Base-by-base conservation (phyloP, 2,888 invertebrate species). In the Catocala nupta region DNA sequence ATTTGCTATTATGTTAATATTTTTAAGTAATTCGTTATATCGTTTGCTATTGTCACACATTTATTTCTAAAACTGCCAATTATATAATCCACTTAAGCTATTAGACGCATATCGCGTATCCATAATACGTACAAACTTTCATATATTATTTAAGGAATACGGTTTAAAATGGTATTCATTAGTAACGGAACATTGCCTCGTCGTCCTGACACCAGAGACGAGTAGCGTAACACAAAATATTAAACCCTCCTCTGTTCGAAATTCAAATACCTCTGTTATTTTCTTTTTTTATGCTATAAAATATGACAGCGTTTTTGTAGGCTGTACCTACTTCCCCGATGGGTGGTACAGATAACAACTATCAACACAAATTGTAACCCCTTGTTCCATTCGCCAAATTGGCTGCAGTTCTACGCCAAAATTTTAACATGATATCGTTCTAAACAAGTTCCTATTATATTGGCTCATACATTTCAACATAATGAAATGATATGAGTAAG, bases 311-410 rank as follows among this genome's bases (percentile, higher is more conserved):
- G 77, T 80, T 88, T 90, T 84, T 86, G 88, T 82, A 67, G 78
- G 59, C 85, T 70, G 86, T 92, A 91, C n/a, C n/a, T n/a, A n/a
- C 90, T 68, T 71, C 74, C 72, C 80, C 77, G 90, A 92, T 91
- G 88, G 90, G 89, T 78, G 80, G 81, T 81, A 80, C 70, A 89
- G 92, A 93, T 93, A 93, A 89, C 85, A 85, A 88, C 85, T 89
- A 90, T 91, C 87, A 86, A 88, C 88, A 88, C 90, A 91, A 91
- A 93, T 92, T 92, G 90, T 90, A 87, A 86, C 89, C 90, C 77
- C 90, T 85, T 88, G 88, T 88, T 87, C 86, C 89, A 90, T 91
- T 85, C 89, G 81, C 83, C 82, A 91, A 93, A 93, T 92, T 92
- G 91, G 92, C 86, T 90, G 89, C 90, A 91, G 89, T 92, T 91